Conservation (phyloP, 30 jellyfish, hydroid and myxozoan species). For the Catostylus mosaicus region DNA sequence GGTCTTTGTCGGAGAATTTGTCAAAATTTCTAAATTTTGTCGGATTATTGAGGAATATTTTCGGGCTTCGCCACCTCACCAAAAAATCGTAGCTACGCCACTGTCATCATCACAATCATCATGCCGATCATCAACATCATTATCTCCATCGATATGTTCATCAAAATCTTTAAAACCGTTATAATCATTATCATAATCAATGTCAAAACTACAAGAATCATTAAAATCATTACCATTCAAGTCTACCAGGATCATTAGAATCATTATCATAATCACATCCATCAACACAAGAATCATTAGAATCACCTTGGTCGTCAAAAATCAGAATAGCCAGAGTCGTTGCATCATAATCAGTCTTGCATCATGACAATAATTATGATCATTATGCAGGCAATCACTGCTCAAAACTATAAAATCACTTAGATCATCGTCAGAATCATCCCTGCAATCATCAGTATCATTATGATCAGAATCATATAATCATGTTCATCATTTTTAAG, state of each 20-base stretch:
- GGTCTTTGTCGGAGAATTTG: too few relatives aligned
- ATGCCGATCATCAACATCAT: too few relatives aligned
- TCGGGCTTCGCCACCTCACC: too few relatives aligned
- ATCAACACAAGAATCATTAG: background rate
- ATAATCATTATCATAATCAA: background rate
- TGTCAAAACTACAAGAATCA: background rate
- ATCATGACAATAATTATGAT: background rate
- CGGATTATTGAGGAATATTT: too few relatives aligned
- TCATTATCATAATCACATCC: background rate
- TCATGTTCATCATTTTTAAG: too few relatives aligned
- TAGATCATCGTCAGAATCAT: background rate
- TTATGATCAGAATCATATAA: background rate
- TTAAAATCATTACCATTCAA: background rate
- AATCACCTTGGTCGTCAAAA: background rate
- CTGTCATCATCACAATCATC: too few relatives aligned
- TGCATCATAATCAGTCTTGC: background rate
- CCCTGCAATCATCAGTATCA: background rate
- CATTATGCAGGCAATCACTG: background rate
- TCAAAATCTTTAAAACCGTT: background rate
- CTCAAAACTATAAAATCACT: background rate
- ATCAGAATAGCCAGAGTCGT: too few relatives aligned
- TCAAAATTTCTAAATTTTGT: too few relatives aligned
- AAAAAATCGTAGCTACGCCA: too few relatives aligned
- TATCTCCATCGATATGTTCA: too few relatives aligned
- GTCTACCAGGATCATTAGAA: background rate